Evolutionary conservation across 2,797 vertebrate species (phyloP), one percentile per base, ranked within the genome.

Genomic region (Sitta carolinensis): DNA sequence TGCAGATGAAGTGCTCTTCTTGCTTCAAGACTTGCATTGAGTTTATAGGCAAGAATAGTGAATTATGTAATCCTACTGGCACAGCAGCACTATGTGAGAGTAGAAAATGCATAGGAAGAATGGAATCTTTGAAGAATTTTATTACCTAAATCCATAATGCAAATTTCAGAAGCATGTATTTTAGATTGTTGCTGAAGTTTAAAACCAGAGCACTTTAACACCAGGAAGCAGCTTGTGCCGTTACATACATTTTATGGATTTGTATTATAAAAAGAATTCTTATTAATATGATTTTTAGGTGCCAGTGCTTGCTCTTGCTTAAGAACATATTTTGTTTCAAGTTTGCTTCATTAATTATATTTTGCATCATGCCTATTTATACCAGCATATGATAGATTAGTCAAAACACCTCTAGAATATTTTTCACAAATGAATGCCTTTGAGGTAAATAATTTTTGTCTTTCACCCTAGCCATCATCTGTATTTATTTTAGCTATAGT

Each of bases 41-140:
- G 59, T 76, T 94, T 74, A 52, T 70, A 54, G n/a, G 55, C 62
- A 68, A 51, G n/a, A 83, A 55, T 86, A 91, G 75, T 58, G 73
- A 80, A 51, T 93, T 93, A 38, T 52, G 29, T 87, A 94, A 93
- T 81, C 58, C 76, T 80, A 10, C 79, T 95, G 89, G 87, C 84
- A 83, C 3, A 1, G 47, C 38, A 85, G 36, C 0, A 0, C 38
- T 74, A 8, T 5, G 1, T 70, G 34, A 63, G 52, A 87, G 77
- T 76, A 87, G 84, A 90, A 93, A 67, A 87, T 83, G 29, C 84
- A 81, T 82, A 89, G 84, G 50, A 77, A 87, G 80, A n/a, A 64
- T 92, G 89, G 84, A 96, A 92, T 84, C 34, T 91, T 63, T 61
- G 42, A 58, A 85, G 84, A 85, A 80, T 89, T 85, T 77, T 85